Base-by-base conservation (phyloP, 2,797 vertebrate genomes). In the Scolopax bukidnonensis region DNA sequence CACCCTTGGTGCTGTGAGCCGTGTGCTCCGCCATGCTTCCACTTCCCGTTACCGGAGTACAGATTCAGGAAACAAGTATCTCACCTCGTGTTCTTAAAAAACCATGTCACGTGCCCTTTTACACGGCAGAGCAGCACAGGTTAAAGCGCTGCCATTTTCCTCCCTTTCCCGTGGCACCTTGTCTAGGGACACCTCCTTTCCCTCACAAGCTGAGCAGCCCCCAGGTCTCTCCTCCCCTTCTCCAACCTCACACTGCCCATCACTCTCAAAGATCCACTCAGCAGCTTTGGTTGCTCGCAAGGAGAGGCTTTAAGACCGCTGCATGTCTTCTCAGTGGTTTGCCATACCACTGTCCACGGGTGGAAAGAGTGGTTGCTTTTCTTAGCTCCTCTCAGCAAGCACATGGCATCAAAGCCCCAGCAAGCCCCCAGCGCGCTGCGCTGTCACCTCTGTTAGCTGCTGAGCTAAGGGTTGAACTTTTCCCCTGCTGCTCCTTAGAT, bases 351-450 rank as follows among this genome's bases (percentile, higher is more conserved):
- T 69, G 11, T 76, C 38, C 38, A 4, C 45, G 28, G 27, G 14
- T 14, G 27, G 36, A 80, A 87, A 63, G 2, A 2, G 63, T 12
- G n/a, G 5, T 16, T 70, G 27, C 85, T 93, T 93, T 93, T 94
- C 76, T 93, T 77, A 84, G 74, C 70, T 71, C 28, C 36, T 71
- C 70, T 75, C 84, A 87, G 76, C 64, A 28, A 77, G 69, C 41
- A n/a, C 21, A 25, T 4, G 16, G 43, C 79, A 83, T 60, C 51
- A 23, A 70, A 56, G 36, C 36, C 6, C 1, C 90, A 88, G 83
- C 47, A 57, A 28, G 79, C 69, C 71, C 38, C n/a, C 68, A 51
- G 36, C 1, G 0, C 0, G 3, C 57, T 84, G 87, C 50, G 28
- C 41, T 79, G 32, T 75, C 41, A 38, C 32, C 36, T 61, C 61